Percentiles rank a stretch among this genome's conserved stretches.
Conservation (phyloP, 64 coral and sea anemone species). For the Hydrozoanthus tunicans region DNA sequence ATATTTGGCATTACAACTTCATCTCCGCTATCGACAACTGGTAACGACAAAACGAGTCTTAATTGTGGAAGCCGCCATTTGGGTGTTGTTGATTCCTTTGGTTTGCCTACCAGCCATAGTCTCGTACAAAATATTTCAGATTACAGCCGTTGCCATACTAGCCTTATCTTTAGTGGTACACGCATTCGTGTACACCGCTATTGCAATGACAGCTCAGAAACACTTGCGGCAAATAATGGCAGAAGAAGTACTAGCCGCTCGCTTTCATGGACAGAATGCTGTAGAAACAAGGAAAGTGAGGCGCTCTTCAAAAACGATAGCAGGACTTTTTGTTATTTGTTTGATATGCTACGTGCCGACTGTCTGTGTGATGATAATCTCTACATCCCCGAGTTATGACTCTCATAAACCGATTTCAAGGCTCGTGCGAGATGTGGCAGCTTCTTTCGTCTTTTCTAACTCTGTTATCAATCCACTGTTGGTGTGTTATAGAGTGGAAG, state of each 20-base stretch:
- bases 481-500: constrained; percentile 34
- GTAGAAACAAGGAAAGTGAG: constrained; percentile 19
- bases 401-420: background rate
- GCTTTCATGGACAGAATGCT: constrained; percentile 30
- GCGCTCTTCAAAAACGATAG: constrained; percentile 16
- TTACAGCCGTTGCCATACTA: constrained; percentile 1
- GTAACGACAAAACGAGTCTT: constrained; percentile 29
- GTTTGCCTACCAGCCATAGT: background rate
- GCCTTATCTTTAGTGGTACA: constrained; percentile 19
- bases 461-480: constrained; percentile 23
- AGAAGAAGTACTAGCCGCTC: constrained; percentile 1
- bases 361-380: constrained; percentile 23
- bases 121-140: background rate
- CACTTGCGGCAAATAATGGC: constrained; percentile 8
- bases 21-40: constrained; percentile 23
- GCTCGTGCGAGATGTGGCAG: background rate
- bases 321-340: constrained; percentile 25
- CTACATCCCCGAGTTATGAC: background rate
- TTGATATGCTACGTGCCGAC: constrained; percentile 13
- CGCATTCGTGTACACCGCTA: constrained; percentile 1
- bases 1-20: constrained; percentile 7
- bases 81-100: background rate
- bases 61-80: constrained; percentile 15
- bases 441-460: constrained; percentile 39
- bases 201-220: constrained; percentile 16